Conservation (phyloP, 2,888 invertebrate genomes). For the Branchipolynoe longqiensis region DNA sequence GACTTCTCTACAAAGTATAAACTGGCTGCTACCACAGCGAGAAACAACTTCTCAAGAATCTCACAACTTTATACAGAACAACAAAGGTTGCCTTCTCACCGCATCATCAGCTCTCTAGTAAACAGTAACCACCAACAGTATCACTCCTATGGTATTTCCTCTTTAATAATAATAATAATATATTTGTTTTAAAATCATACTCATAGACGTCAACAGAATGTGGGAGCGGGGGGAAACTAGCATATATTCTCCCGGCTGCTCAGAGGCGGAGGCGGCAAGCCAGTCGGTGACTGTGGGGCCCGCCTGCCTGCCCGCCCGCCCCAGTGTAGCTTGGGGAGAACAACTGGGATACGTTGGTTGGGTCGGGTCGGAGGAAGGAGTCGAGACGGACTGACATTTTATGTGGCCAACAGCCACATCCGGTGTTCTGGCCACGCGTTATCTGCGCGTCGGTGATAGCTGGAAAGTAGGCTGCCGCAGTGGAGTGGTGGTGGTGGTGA, state of each 20-base stretch:
- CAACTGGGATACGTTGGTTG: conserved; percentile 13
- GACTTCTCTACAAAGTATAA: conserved; percentile 29
- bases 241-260: neutral
- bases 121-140: conserved; percentile 47
- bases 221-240: neutral
- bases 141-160: conserved; percentile 24
- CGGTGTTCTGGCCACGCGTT: conserved; percentile 25
- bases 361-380: conserved; percentile 40
- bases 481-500: neutral
- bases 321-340: conserved; percentile 7
- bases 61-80: conserved; percentile 45
- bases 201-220: conserved; percentile 26
- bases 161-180: neutral
- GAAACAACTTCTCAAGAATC: neutral
- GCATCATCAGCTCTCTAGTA: conserved; percentile 30
- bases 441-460: conserved; percentile 25
- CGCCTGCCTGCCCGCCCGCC: neutral
- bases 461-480: conserved; percentile 18
- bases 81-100: conserved; percentile 28
- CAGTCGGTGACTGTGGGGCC: conserved; percentile 41
- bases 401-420: conserved; percentile 48
- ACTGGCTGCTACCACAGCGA: conserved; percentile 25
- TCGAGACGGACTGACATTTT: conserved; percentile 56
- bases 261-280: conserved; percentile 22
- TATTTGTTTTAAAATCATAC: conserved; percentile 6